Evolutionary conservation across 37 sponge, comb jelly and placozoan genomes (phyloP), one percentile per base, ranked within the genome.

Genomic region (Diacarnus erythraeanus): DNA sequence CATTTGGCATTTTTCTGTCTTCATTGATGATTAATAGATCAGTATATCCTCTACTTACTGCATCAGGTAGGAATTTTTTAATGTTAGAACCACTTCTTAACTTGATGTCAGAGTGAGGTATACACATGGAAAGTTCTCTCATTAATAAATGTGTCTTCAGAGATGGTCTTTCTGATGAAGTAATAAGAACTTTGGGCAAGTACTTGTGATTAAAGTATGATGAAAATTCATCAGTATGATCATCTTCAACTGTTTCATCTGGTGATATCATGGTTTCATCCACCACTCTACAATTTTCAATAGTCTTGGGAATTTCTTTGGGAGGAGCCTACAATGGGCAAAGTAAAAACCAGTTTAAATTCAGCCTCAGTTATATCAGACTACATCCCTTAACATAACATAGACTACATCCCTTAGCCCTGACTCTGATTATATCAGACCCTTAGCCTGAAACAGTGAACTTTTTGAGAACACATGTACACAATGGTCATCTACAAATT

Each of bases 1-100:
- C 92, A 87, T 96, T 98, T n/a, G 99, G 99, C 33, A 57, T 60
- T 78, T 96, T 95, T 59, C 83, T 74, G 78, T 98, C 94, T 57
- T 98, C 96, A 65, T 98, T 94, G 21, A 98, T 76, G 2, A 95
- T 84, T 36, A 98, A 44, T 18, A 98, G 64, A 64, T 91, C 87
- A 40, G 96, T 91, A 78, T 71, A 95, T 15, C 73, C 92, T 23
- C 72, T 80, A 23, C 81, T 92, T 1, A 85, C 64, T 2, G 93
- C 84, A 42, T 94, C 72, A 51, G 79, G 73, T 0, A 98, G 64
- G 0, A 96, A 73, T 61, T 84, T 85, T 84, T 98, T 98, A 67
- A 98, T 23, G 26, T 91, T 90, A 21, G 60, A 44, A 35, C 83
- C 82, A n/a, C 77, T 83, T 42, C 99, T 74, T 29, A 75, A 67